A percentile compares a stretch with the other conserved stretches of the same genome.
These are phyloP conservation scores for Cheilosia vulpina DNA, from an alignment of 2,888 invertebrate species.

Conservation along the genomic window DNA sequence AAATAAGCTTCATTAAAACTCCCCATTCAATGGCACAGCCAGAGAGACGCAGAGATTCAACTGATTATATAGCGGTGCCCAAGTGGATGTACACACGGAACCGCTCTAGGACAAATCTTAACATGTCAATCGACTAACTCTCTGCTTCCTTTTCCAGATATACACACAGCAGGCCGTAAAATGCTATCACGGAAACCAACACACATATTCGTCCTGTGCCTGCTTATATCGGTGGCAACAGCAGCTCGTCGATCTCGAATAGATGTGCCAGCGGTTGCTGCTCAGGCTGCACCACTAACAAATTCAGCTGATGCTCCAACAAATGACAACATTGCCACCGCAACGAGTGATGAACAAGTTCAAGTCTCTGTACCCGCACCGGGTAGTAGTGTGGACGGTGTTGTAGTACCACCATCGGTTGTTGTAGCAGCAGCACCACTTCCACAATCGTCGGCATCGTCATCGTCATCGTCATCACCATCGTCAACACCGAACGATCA, in stretches of 20 bases:
- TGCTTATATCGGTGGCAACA: slow-evolving; percentile 76
- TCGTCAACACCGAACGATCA: slow-evolving; percentile 64
- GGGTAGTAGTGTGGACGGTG: slow-evolving; percentile 56
- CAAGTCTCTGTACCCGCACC: slow-evolving; percentile 81
- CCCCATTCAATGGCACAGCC: slow-evolving; percentile 28
- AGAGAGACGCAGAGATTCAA: slow-evolving; percentile 14
- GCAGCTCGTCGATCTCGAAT: slow-evolving; percentile 81
- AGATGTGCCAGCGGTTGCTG: slow-evolving; percentile 77
- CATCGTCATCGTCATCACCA: slow-evolving; percentile 54
- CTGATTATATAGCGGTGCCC: slow-evolving; percentile 64
- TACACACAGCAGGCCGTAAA: slow-evolving; percentile 45
- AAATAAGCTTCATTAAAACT: slow-evolving; percentile 68
- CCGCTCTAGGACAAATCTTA: slow-evolving; percentile 73
- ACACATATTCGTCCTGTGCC: slow-evolving; percentile 76
- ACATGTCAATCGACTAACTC: slow-evolving; percentile 71
- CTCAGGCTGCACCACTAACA: slow-evolving; percentile 67
- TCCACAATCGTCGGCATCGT: slow-evolving; percentile 76
- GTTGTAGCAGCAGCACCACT: slow-evolving; percentile 78
- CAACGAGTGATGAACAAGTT: slow-evolving; percentile 77
- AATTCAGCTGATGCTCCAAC: slow-evolving; percentile 78
- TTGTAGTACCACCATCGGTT: slow-evolving; percentile 63
- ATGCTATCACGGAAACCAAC: slow-evolving; percentile 73
- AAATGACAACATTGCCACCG: slow-evolving; percentile 78
- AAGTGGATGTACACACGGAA: slow-evolving; percentile 36
- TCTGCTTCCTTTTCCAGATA: slow-evolving; percentile 56